Evolutionary conservation across 2,888 invertebrate genomes (phyloP), one percentile per base, ranked within the genome.

Genomic region (Auanema sp.): DNA sequence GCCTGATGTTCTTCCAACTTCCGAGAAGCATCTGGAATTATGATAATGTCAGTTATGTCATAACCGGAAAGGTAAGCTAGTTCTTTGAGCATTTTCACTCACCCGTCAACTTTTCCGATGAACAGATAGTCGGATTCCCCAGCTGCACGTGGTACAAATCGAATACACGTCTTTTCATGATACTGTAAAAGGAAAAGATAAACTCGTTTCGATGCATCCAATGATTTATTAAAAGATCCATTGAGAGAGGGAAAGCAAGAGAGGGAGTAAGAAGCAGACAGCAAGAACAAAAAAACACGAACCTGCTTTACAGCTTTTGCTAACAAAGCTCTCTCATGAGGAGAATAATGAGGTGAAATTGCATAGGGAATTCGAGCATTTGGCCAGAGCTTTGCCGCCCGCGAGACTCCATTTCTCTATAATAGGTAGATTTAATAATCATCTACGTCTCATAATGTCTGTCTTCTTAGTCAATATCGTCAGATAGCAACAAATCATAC

Each of bases 151-250:
- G 83, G 83, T 14, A 80, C 78, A 71, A 83, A 83, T 43, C 81
- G 73, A 25, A 83, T 76, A 66, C 83, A 83, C 2, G 83, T 84
- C 66, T 81, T 79, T 56, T 83, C 80, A 66, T 83, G 83, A 66
- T 84, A 83, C 77, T 80, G 66, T 50, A 78, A 14, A 21, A 16
- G 40, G 11, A n/a, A 21, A 33, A 55, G 23, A 18, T 55, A 55
- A 24, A 55, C 12, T 16, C 21, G n/a, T 55, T 55, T 12, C n/a
- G n/a, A 24, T 18, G 12, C 4, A 16, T 55, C 25, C 25, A 8
- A 21, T 33, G 25, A 33, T 55, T 18, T 25, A 14, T 55, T 51
- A 49, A n/a, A 47, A 57, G 47, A 18, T 57, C 10, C 4, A n/a
- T 16, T 16, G 43, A n/a, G 6, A n/a, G n/a, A 14, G n/a, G 1